Evolutionary conservation across 2,113 vertebrate species (phyloP).

Genomic region (Ascaphus truei): DNA sequence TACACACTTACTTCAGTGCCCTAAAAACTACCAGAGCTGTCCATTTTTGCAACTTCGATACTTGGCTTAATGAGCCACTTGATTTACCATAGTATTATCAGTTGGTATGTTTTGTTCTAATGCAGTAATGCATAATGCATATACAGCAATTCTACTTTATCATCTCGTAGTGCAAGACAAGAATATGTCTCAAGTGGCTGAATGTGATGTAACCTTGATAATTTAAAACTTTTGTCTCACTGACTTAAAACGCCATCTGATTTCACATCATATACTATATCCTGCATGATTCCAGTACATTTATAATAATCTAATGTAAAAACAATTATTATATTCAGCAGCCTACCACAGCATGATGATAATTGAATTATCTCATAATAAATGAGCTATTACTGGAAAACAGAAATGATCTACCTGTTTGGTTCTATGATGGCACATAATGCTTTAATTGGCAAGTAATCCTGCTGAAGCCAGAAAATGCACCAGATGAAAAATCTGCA

Average conservation of each 20-base stretch:
- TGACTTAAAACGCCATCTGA: too few species aligned
- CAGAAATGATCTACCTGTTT: constrained; percentile 16
- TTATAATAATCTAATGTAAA: constrained; percentile 1
- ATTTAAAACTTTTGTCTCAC: constrained; percentile 3
- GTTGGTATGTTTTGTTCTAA: background rate
- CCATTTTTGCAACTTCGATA: too few species aligned
- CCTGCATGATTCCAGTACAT: background rate
- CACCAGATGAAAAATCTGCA: constrained; percentile 48
- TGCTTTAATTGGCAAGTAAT: constrained; percentile 29
- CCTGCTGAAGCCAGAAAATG: background rate
- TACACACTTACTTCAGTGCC: too few species aligned
- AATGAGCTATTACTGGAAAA: constrained; percentile 24
- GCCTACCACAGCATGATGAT: background rate
- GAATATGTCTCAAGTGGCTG: too few species aligned
- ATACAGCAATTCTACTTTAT: background rate
- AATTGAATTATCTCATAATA: constrained; percentile 16
- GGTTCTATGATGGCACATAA: constrained; percentile 21
- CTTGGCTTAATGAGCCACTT: too few species aligned
- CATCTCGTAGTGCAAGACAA: constrained; percentile 1
- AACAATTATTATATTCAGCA: constrained; percentile 13
- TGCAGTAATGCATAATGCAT: background rate
- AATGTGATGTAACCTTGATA: constrained; percentile 2
- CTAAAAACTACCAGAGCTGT: too few species aligned
- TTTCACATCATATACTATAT: background rate
- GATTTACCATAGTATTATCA: too few species aligned